Percentiles rank a stretch among this genome's conserved stretches.
Evolutionary conservation across 2,797 vertebrate genomes (phyloP).

Genomic region (Menidia menidia): DNA sequence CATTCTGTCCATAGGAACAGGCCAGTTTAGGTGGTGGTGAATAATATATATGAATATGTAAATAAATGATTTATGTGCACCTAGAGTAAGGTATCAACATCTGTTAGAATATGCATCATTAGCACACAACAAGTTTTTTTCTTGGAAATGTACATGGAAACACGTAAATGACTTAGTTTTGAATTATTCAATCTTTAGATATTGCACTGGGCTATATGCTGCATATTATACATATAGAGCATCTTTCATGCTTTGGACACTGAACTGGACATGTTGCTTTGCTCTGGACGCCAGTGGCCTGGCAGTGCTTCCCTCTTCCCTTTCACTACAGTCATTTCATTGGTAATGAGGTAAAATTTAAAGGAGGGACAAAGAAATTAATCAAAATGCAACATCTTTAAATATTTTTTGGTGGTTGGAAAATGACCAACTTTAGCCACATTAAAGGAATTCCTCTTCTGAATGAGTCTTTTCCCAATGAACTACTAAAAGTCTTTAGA

Average conservation of each 20-base stretch:
- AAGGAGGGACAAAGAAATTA: neutral
- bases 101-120: conserved; percentile 29
- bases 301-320: neutral
- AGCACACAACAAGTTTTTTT: conserved; percentile 11
- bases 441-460: too few species aligned
- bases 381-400: neutral
- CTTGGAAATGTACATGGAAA: neutral
- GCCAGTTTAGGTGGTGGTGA: conserved; percentile 34
- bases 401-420: neutral
- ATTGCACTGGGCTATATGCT: neutral
- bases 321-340: neutral
- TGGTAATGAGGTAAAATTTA: neutral
- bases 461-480: too few species aligned
- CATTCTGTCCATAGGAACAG: conserved; percentile 57
- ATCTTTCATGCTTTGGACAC: neutral
- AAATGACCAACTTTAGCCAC: too few species aligned
- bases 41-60: conserved; percentile 50
- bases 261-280: neutral
- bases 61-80: conserved; percentile 38
- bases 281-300: neutral
- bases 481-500: too few species aligned
- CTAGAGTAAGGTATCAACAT: conserved; percentile 20
- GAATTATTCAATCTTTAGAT: neutral
- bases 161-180: neutral
- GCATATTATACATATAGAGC: neutral